These are phyloP conservation scores for Brachymystax lenok DNA, from an alignment of 2,797 vertebrate genomes.

Conservation along the genomic window DNA sequence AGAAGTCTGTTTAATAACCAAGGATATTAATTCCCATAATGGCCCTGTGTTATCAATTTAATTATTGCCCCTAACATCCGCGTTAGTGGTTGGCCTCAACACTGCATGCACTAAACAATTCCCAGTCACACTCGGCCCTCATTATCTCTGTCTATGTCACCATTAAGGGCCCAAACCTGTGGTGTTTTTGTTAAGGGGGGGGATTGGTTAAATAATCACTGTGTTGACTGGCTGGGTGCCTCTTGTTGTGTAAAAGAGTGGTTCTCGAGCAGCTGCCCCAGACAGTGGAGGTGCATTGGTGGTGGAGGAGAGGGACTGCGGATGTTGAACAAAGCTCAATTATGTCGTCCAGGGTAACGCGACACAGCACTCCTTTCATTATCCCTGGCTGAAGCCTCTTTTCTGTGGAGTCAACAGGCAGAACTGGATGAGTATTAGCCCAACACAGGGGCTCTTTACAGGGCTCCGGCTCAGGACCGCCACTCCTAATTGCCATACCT, in stretches of 20 bases:
- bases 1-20: constrained; percentile 3
- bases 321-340: constrained; percentile 49
- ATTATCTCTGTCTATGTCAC: background rate
- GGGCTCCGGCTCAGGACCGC: constrained; percentile 37
- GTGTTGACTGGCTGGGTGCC: background rate
- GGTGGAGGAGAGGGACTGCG: constrained; percentile 9
- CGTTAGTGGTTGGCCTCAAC: background rate
- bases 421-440: constrained; percentile 37
- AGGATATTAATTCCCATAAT: background rate
- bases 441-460: background rate
- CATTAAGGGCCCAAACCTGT: background rate
- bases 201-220: constrained; percentile 2
- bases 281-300: constrained; percentile 46
- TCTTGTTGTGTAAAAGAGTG: background rate
- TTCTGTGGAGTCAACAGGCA: constrained; percentile 49
- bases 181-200: background rate
- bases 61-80: background rate
- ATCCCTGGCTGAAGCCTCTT: constrained; percentile 35
- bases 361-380: constrained; percentile 47
- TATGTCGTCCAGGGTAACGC: constrained; percentile 46
- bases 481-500: constrained; percentile 72
- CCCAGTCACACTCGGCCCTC: background rate
- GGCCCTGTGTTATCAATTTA: background rate
- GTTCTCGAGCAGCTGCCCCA: background rate
- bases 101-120: too few species aligned